Percentiles rank a stretch among this genome's conserved stretches.
Evolutionary conservation across 2,888 invertebrate species (phyloP).

Genomic region (Pandemis cinnamomeana): DNA sequence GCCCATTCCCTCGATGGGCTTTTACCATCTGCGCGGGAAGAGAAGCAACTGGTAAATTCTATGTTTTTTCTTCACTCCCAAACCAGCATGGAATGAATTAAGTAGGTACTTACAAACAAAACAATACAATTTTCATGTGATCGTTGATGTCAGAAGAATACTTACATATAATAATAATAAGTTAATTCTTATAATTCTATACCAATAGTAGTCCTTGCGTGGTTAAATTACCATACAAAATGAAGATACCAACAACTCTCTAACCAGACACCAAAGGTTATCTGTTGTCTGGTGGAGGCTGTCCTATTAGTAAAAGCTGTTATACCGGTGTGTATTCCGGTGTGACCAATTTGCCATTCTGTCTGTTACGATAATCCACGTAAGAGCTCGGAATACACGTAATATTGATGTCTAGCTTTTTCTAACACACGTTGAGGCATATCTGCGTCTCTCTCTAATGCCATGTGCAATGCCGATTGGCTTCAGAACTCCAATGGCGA

Average conservation of each 20-base stretch:
- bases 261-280: neutral
- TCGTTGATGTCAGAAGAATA: too few relatives aligned
- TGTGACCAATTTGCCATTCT: slow-evolving; percentile 10
- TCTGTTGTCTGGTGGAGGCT: neutral
- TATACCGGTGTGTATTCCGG: slow-evolving; percentile 17
- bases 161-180: too few relatives aligned
- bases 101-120: too few relatives aligned
- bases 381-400: slow-evolving; percentile 42
- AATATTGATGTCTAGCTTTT: slow-evolving; percentile 53
- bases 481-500: slow-evolving; percentile 46
- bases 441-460: slow-evolving; percentile 65
- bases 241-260: neutral
- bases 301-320: slow-evolving; percentile 15
- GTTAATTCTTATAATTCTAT: too few relatives aligned
- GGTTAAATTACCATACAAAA: neutral
- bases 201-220: too few relatives aligned
- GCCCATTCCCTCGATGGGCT: too few relatives aligned
- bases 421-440: slow-evolving; percentile 45
- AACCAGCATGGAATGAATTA: too few relatives aligned
- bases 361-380: slow-evolving; percentile 29
- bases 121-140: too few relatives aligned
- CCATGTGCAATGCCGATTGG: slow-evolving; percentile 73
- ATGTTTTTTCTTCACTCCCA: too few relatives aligned
- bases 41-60: too few relatives aligned
- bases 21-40: too few relatives aligned